Percentiles rank a stretch among this genome's conserved stretches.
These are phyloP conservation scores for Agrilus biguttatus DNA, from an alignment of 2,888 invertebrate genomes.

Conservation along the genomic window DNA sequence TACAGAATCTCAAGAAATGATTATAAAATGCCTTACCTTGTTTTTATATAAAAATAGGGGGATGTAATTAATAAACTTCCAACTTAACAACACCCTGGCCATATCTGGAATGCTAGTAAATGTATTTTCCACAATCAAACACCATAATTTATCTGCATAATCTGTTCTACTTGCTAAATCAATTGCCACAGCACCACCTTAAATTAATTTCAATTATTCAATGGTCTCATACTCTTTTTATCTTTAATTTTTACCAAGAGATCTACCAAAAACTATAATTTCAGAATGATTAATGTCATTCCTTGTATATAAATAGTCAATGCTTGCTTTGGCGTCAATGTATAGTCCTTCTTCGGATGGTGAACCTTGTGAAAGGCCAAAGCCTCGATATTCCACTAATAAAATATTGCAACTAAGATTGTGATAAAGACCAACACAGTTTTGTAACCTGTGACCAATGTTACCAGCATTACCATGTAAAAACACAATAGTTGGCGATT, in stretches of 20 bases:
- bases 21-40: slow-evolving; percentile 64
- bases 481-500: slow-evolving; percentile 72
- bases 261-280: slow-evolving; percentile 83
- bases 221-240: slow-evolving; percentile 1
- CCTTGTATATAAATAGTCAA: slow-evolving; percentile 70
- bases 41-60: slow-evolving; percentile 82
- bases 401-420: slow-evolving; percentile 73
- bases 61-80: slow-evolving; percentile 56
- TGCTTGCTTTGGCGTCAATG: slow-evolving; percentile 72
- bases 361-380: slow-evolving; percentile 78
- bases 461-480: slow-evolving; percentile 97
- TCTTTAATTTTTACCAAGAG: slow-evolving; percentile 43
- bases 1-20: neutral
- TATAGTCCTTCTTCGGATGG: slow-evolving; percentile 81
- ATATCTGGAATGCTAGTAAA: slow-evolving; percentile 91
- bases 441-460: slow-evolving; percentile 83
- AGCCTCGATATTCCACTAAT: slow-evolving; percentile 91
- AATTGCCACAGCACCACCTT: slow-evolving; percentile 85
- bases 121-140: slow-evolving; percentile 84
- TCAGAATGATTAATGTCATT: slow-evolving; percentile 72
- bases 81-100: slow-evolving; percentile 68
- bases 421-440: slow-evolving; percentile 74
- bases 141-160: slow-evolving; percentile 68
- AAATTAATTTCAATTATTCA: slow-evolving; percentile 7
- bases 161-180: slow-evolving; percentile 66